Percentiles rank a stretch among this genome's conserved stretches.
Evolutionary conservation across 2,888 invertebrate species (phyloP).

Genomic region (Hydrotaea cyrtoneurina): DNA sequence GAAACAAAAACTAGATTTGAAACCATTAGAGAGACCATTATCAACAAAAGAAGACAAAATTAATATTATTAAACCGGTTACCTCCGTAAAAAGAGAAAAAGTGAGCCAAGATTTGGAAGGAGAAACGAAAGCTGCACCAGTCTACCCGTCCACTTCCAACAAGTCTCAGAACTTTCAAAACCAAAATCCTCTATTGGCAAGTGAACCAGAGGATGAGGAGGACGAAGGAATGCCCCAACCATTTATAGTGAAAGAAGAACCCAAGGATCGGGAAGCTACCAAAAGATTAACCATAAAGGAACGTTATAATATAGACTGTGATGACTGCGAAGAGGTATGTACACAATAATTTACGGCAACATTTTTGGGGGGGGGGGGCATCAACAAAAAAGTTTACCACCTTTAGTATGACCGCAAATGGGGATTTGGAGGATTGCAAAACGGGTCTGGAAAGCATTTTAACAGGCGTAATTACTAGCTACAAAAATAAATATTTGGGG

Average conservation of each 20-base stretch:
- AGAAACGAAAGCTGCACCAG: background rate
- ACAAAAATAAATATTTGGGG: too few species aligned
- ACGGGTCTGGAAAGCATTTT: too few species aligned
- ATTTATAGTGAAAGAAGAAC: constrained; percentile 68
- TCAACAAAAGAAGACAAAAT: background rate
- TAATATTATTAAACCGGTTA: constrained; percentile 5
- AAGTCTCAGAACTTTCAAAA: constrained; percentile 16
- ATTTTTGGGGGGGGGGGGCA: too few species aligned
- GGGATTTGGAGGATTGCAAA: too few species aligned
- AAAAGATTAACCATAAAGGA: constrained; percentile 65
- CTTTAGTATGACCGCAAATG: too few species aligned
- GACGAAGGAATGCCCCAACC: constrained; percentile 71
- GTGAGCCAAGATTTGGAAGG: constrained; percentile 21
- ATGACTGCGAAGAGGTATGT: constrained; percentile 73
- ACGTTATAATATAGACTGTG: constrained; percentile 72
- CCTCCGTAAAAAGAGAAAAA: constrained; percentile 30
- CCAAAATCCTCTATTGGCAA: constrained; percentile 51
- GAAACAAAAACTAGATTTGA: constrained; percentile 35
- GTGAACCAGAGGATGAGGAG: constrained; percentile 14
- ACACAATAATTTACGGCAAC: background rate
- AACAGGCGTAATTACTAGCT: too few species aligned
- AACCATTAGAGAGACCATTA: background rate
- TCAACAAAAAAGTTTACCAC: too few species aligned
- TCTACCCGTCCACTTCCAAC: constrained; percentile 9
- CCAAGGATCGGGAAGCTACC: background rate